Evolutionary conservation across 2,888 invertebrate genomes (phyloP).

Genomic region (Sisyra terminalis): DNA sequence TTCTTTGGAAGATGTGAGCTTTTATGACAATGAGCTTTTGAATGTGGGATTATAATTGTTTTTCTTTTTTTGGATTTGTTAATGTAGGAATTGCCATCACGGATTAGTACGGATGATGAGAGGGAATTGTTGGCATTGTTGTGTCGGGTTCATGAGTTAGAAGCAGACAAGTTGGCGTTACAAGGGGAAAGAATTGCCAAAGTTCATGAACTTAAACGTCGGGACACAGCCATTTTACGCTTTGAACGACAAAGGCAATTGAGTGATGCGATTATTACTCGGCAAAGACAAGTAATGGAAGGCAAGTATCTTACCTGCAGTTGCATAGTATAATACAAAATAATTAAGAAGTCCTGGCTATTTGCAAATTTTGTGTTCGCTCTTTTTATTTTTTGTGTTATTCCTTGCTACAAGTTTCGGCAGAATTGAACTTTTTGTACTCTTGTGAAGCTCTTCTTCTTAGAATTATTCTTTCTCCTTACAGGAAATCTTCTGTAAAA

Average conservation of each 20-base stretch:
- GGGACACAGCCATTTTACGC: conserved; percentile 68
- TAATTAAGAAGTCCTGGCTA: background rate
- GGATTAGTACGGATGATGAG: conserved; percentile 77
- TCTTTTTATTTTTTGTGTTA: too few species aligned
- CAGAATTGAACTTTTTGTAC: too few species aligned
- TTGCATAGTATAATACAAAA: background rate
- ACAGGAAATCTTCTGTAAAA: too few species aligned
- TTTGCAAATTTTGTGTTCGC: background rate
- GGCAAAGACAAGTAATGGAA: conserved; percentile 73
- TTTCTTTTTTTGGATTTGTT: background rate
- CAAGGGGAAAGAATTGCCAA: conserved; percentile 74
- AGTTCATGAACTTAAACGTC: conserved; percentile 69
- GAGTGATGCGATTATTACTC: conserved; percentile 81
- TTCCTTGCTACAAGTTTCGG: too few species aligned
- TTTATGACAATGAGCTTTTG: background rate
- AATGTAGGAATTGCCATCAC: conserved; percentile 61
- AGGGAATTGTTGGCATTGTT: conserved; percentile 74
- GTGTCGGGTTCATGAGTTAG: conserved; percentile 83
- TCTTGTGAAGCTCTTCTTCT: too few species aligned
- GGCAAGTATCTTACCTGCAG: conserved; percentile 28
- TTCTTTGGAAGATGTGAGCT: conserved; percentile 46
- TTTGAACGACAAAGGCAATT: conserved; percentile 72
- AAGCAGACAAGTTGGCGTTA: conserved; percentile 85
- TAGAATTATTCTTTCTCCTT: too few species aligned
- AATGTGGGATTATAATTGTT: too few species aligned